phyloP scores from a whole-genome alignment of 2,888 invertebrate genomes.

The Sacculina carcini region DNA sequence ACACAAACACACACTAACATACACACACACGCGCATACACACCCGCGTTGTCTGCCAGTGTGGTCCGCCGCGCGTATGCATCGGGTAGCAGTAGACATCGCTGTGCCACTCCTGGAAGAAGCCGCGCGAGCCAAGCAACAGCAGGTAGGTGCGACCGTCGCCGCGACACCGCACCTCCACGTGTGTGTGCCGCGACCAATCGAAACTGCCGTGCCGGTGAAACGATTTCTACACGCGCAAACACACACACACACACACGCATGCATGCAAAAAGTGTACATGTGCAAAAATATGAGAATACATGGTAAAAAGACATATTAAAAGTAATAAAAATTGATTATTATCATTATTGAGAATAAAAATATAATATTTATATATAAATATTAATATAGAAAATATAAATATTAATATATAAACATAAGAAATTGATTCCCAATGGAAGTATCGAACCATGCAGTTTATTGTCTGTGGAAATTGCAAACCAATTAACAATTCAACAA shows the following conservation, averaged over 20 bases:
- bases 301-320: conserved; percentile 5
- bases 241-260: too few relatives aligned
- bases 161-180: conserved; percentile 57
- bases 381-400: too few relatives aligned
- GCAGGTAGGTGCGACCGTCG: conserved; percentile 68
- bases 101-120: conserved; percentile 65
- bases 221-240: conserved; percentile 62
- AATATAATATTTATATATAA: too few relatives aligned
- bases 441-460: too few relatives aligned
- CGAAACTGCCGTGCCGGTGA: conserved; percentile 34
- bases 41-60: conserved; percentile 87
- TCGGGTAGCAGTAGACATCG: conserved; percentile 54
- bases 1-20: too few relatives aligned
- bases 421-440: too few relatives aligned
- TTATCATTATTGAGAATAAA: too few relatives aligned
- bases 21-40: conserved; percentile 13
- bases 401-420: too few relatives aligned
- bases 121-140: conserved; percentile 49
- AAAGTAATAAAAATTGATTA: background rate
- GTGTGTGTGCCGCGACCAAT: conserved; percentile 52
- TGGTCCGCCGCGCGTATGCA: conserved; percentile 88
- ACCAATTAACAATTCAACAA: too few relatives aligned
- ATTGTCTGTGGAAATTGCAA: too few relatives aligned
- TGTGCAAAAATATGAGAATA: too few relatives aligned
- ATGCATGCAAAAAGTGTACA: too few relatives aligned